Evolutionary conservation across 2,113 vertebrate genomes (phyloP).

Genomic region (Cynoglossus semilaevis): DNA sequence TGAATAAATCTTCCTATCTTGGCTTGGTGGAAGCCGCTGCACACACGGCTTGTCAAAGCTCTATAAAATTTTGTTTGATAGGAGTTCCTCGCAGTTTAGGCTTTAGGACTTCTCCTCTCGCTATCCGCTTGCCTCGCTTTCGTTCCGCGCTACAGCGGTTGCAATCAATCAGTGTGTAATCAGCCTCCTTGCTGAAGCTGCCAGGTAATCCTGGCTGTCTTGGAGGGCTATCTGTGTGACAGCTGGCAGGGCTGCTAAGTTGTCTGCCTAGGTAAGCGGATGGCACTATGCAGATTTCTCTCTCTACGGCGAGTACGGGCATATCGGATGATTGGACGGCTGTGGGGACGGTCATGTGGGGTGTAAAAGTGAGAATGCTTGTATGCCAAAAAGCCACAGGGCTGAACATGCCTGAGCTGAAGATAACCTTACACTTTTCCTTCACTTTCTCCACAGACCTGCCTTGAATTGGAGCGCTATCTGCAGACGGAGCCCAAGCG

Average conservation of each 20-base stretch:
- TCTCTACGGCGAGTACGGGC: conserved; percentile 27
- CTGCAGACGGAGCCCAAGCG: conserved; percentile 95
- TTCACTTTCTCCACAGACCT: conserved; percentile 81
- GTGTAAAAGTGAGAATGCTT: conserved; percentile 23
- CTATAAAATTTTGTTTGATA: conserved; percentile 65
- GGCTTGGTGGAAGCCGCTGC: conserved; percentile 45
- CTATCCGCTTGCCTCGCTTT: conserved; percentile 34
- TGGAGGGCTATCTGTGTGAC: conserved; percentile 52
- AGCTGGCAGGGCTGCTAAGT: conserved; percentile 55
- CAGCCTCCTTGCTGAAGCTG: conserved; percentile 67
- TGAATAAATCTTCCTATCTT: conserved; percentile 70
- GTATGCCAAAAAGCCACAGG: neutral
- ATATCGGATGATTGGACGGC: conserved; percentile 38
- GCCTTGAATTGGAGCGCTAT: conserved; percentile 95
- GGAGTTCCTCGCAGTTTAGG: conserved; percentile 51
- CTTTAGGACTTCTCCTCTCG: conserved; percentile 54
- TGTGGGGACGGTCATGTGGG: conserved; percentile 48
- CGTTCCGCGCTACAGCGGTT: conserved; percentile 40
- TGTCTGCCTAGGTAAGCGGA: conserved; percentile 41
- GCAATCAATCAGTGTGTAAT: conserved; percentile 77
- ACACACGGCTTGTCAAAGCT: conserved; percentile 52
- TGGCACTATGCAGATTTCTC: conserved; percentile 43
- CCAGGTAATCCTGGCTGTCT: conserved; percentile 68
- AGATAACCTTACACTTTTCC: neutral
- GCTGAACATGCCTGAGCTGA: conserved; percentile 8